These are phyloP conservation scores for Conus ventricosus DNA, from an alignment of 1,140 invertebrate genomes.

Conservation along the genomic window DNA sequence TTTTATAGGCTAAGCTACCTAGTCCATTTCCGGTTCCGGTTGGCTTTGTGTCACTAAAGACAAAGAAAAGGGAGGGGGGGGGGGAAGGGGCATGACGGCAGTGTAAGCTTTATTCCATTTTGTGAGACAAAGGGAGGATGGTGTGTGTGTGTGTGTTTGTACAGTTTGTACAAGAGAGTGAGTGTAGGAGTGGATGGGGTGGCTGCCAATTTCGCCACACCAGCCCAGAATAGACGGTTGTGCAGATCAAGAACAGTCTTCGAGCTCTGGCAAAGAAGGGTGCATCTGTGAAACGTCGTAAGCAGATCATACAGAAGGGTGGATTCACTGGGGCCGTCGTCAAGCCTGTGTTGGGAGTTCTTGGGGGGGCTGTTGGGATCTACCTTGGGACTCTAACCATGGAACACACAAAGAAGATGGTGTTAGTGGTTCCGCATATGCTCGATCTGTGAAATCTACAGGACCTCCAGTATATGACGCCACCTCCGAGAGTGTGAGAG, in stretches of 20 bases:
- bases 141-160: too few species aligned
- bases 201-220: too few species aligned
- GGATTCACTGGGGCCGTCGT: slow-evolving; percentile 4
- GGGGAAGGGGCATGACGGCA: too few species aligned
- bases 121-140: too few species aligned
- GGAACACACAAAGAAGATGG: slow-evolving; percentile 26
- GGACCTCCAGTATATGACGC: neutral
- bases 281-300: neutral
- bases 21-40: too few species aligned
- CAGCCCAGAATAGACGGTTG: neutral
- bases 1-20: too few species aligned
- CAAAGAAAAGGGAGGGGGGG: too few species aligned
- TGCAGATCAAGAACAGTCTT: neutral
- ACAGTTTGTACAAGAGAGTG: too few species aligned
- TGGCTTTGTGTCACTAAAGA: too few species aligned
- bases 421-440: slow-evolving; percentile 5
- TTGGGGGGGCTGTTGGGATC: slow-evolving; percentile 3
- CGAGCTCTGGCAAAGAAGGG: neutral
- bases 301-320: slow-evolving; percentile 20
- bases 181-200: too few species aligned
- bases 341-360: neutral
- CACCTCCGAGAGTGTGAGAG: neutral
- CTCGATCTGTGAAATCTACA: neutral
- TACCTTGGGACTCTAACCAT: neutral
- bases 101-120: too few species aligned